A percentile compares a stretch with the other conserved stretches of the same genome.
These are phyloP conservation scores for Nephotettix cincticeps DNA, from an alignment of 1,140 invertebrate genomes.

Conservation along the genomic window DNA sequence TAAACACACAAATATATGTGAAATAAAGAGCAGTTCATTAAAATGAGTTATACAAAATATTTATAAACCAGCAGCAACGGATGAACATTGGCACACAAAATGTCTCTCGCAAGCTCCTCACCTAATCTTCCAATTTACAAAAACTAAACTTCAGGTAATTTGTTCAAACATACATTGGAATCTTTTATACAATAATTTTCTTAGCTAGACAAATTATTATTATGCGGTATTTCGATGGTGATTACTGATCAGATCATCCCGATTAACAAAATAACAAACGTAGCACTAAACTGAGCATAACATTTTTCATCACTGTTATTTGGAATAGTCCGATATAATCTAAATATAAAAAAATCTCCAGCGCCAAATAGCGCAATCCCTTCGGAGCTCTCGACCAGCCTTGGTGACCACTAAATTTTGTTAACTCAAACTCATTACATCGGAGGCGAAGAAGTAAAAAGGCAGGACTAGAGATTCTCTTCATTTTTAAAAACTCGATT, in stretches of 20 bases:
- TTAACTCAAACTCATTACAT: neutral
- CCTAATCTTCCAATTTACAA: slow-evolving; percentile 9
- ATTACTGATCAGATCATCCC: neutral
- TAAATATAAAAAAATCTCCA: slow-evolving; percentile 37
- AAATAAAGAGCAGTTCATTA: slow-evolving; percentile 10
- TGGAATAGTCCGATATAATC: slow-evolving; percentile 33
- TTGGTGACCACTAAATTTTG: neutral
- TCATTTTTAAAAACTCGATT: slow-evolving; percentile 21
- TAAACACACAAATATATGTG: slow-evolving; percentile 28
- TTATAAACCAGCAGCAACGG: slow-evolving; percentile 18
- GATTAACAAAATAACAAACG: slow-evolving; percentile 33
- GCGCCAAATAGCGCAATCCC: slow-evolving; percentile 19
- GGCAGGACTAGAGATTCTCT: slow-evolving; percentile 37
- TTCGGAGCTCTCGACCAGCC: slow-evolving; percentile 9
- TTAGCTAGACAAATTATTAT: slow-evolving; percentile 20
- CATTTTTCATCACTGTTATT: slow-evolving; percentile 33
- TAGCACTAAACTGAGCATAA: slow-evolving; percentile 41
- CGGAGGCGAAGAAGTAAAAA: slow-evolving; percentile 31
- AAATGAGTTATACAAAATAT: slow-evolving; percentile 28
- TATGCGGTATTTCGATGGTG: slow-evolving; percentile 27
- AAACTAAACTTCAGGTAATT: slow-evolving; percentile 13
- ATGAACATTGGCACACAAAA: slow-evolving; percentile 36
- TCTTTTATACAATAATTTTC: slow-evolving; percentile 30
- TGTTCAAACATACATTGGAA: slow-evolving; percentile 3
- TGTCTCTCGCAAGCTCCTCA: slow-evolving; percentile 24